phyloP scores from a whole-genome alignment of 2,888 invertebrate species.

The Encarsia formosa region DNA sequence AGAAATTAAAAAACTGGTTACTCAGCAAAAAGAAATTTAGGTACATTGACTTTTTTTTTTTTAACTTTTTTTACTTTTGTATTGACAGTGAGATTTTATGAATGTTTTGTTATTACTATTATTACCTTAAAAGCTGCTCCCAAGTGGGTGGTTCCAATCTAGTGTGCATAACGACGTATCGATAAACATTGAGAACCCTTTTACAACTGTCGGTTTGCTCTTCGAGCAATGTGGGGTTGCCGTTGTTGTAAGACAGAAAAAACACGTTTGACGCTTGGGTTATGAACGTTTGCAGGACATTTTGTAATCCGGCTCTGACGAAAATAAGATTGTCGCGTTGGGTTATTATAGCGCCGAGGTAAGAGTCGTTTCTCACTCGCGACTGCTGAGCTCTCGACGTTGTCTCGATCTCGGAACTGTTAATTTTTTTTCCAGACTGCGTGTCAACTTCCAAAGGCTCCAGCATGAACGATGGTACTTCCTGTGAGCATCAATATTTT shows the following conservation, averaged over 20 bases:
- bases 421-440: too few species aligned
- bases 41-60: too few species aligned
- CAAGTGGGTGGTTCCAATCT: slow-evolving; percentile 89
- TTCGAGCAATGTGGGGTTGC: slow-evolving; percentile 66
- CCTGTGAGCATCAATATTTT: slow-evolving; percentile 47
- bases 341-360: slow-evolving; percentile 79
- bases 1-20: too few species aligned
- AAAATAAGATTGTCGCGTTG: slow-evolving; percentile 74
- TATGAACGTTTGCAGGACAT: slow-evolving; percentile 82
- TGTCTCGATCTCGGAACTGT: slow-evolving; percentile 47
- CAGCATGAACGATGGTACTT: slow-evolving; percentile 77
- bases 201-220: slow-evolving; percentile 96
- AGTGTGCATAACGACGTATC: slow-evolving; percentile 96
- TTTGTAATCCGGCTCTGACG: slow-evolving; percentile 80
- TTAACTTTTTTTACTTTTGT: too few species aligned
- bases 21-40: too few species aligned
- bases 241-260: slow-evolving; percentile 61
- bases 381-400: slow-evolving; percentile 42
- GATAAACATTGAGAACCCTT: slow-evolving; percentile 90
- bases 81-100: too few species aligned
- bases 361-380: slow-evolving; percentile 77
- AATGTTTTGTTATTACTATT: too few species aligned
- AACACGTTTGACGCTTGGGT: slow-evolving; percentile 95
- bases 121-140: slow-evolving; percentile 57
- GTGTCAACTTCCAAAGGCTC: slow-evolving; percentile 58